phyloP scores from a whole-genome alignment of 2,888 invertebrate species.

The Artemia sinica region DNA sequence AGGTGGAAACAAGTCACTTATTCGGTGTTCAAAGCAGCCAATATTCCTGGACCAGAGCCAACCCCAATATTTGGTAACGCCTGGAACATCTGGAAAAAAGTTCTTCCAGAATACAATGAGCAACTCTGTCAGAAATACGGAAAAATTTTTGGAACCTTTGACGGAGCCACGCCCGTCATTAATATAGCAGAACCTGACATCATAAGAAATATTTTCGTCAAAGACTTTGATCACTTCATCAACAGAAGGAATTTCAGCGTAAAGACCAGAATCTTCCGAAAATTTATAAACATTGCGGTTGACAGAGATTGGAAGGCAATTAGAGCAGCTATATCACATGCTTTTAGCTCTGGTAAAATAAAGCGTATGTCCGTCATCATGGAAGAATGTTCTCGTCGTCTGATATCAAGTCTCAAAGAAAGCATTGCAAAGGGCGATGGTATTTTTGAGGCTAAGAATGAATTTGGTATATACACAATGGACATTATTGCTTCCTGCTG shows the following conservation, averaged over 20 bases:
- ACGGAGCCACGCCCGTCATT: conserved; percentile 17
- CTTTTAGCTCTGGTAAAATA: conserved; percentile 21
- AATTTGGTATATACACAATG: neutral
- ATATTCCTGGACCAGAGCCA: conserved; percentile 20
- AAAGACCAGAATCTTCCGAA: conserved; percentile 17
- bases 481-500: neutral
- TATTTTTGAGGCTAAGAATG: neutral
- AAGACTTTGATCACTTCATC: conserved; percentile 21
- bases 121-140: conserved; percentile 18
- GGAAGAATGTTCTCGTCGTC: neutral
- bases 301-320: conserved; percentile 20
- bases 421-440: neutral
- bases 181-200: conserved; percentile 17
- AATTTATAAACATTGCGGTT: conserved; percentile 15
- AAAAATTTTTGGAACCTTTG: conserved; percentile 18
- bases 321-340: conserved; percentile 19
- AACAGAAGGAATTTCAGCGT: conserved; percentile 18
- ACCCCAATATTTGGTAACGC: conserved; percentile 15
- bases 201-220: conserved; percentile 20
- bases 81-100: conserved; percentile 20
- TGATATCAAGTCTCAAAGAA: neutral
- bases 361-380: conserved; percentile 17
- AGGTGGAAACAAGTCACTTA: neutral
- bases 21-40: conserved; percentile 14
- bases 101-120: conserved; percentile 19